Evolutionary conservation across 2,888 invertebrate genomes (phyloP).

Genomic region (Nebria brevicollis): DNA sequence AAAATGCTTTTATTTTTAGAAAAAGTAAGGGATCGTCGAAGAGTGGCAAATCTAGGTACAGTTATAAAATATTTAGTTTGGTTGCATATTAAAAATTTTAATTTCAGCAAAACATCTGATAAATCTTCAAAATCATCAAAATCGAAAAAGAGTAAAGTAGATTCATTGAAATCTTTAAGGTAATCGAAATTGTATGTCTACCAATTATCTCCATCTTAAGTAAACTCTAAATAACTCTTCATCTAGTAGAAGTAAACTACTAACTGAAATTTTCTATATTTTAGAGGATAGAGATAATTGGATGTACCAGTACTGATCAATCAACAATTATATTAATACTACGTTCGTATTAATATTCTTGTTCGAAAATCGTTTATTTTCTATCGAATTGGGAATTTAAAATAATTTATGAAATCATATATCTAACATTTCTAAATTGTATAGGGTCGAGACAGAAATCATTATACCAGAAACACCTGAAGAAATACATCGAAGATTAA

Average conservation of each 20-base stretch:
- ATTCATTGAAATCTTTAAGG: conserved; percentile 6
- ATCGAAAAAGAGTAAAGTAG: not conserved
- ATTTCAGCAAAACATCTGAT: conserved; percentile 19
- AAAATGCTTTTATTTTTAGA: not conserved
- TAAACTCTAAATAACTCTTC: too few relatives aligned
- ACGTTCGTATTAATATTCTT: too few relatives aligned
- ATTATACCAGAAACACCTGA: conserved; percentile 27
- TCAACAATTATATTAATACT: too few relatives aligned
- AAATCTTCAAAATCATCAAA: conserved; percentile 19
- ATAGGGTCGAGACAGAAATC: conserved; percentile 6
- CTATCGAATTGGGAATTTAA: too few relatives aligned
- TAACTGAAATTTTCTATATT: too few relatives aligned
- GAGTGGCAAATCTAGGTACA: conserved; percentile 6
- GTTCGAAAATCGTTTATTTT: too few relatives aligned
- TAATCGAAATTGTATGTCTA: not conserved
- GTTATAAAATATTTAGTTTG: not conserved
- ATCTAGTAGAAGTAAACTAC: too few relatives aligned
- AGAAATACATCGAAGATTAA: conserved; percentile 47
- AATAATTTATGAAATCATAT: not conserved
- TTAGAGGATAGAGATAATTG: too few relatives aligned
- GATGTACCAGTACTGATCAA: too few relatives aligned
- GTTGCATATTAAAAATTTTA: not conserved
- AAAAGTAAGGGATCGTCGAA: conserved; percentile 2
- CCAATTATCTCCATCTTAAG: too few relatives aligned
- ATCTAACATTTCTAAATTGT: not conserved